phyloP scores from a whole-genome alignment of 2,888 invertebrate species.

The Aphidius colemani region DNA sequence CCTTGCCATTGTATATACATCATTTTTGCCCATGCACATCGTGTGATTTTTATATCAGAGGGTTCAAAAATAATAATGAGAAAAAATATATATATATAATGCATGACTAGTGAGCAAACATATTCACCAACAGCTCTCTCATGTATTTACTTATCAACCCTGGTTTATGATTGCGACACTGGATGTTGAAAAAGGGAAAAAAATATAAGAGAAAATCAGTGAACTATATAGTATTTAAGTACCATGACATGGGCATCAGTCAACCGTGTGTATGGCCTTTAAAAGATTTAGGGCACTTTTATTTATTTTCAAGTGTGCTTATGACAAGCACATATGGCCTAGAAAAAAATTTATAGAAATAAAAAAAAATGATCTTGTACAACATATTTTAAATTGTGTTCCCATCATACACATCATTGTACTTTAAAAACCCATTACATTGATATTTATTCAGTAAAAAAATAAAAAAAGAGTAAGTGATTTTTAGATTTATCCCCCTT shows the following conservation, averaged over 20 bases:
- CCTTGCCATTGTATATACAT: no score
- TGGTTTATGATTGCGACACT: no score
- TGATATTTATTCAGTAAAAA: no score
- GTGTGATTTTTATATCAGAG: neutral
- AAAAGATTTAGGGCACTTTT: constrained; percentile 34
- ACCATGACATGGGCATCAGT: constrained; percentile 15
- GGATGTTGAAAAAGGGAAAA: neutral
- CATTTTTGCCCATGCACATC: neutral
- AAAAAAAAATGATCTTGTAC: no score
- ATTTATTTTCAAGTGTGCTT: constrained; percentile 25
- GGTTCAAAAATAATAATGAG: neutral
- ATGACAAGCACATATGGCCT: constrained; percentile 14
- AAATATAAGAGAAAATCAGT: neutral
- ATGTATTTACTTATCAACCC: no score
- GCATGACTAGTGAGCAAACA: no score
- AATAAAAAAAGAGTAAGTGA: no score
- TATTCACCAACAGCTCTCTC: no score
- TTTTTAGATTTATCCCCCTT: no score
- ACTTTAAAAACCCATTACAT: no score
- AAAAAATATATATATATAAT: neutral
- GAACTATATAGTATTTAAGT: neutral
- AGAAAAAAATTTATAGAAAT: constrained; percentile 16
- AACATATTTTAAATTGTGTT: no score
- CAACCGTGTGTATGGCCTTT: constrained; percentile 5
- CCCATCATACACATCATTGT: no score